Conservation (phyloP, 2,113 vertebrate species). For the Eretmochelys imbricata region DNA sequence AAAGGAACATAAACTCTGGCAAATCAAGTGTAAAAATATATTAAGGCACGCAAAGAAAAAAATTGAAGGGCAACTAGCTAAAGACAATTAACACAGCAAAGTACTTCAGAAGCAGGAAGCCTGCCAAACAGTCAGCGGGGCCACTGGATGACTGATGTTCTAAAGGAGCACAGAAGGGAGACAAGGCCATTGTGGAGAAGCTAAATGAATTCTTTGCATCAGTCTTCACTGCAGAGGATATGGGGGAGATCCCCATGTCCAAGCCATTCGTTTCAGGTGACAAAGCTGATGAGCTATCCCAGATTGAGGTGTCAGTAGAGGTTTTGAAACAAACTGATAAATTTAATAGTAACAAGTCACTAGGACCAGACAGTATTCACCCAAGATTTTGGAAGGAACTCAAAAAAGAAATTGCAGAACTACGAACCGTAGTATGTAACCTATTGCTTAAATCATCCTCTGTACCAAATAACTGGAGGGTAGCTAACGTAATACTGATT, state of each 20-base stretch:
- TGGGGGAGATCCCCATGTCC: not conserved
- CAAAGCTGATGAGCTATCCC: not conserved
- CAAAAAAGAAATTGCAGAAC: not conserved
- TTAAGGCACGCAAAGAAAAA: not conserved
- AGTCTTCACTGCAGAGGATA: not conserved
- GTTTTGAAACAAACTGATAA: not conserved
- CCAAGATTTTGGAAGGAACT: not conserved
- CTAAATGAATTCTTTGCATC: not conserved
- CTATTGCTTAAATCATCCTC: not conserved
- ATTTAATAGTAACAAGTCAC: not conserved
- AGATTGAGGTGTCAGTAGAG: not conserved
- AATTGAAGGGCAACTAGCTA: not conserved
- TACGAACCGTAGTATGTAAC: not conserved
- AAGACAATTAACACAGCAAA: not conserved
- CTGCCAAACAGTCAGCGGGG: not conserved
- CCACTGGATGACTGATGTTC: not conserved
- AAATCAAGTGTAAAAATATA: not conserved
- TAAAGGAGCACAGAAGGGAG: not conserved
- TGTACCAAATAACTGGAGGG: not conserved
- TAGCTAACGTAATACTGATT: not conserved
- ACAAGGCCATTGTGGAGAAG: not conserved
- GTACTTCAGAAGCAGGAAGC: not conserved
- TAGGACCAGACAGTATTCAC: not conserved
- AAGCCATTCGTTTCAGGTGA: not conserved
- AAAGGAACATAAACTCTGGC: not conserved